Evolutionary conservation across 2,797 vertebrate species (phyloP), one percentile per base, ranked within the genome.

Genomic region (Moxostoma hubbsi): DNA sequence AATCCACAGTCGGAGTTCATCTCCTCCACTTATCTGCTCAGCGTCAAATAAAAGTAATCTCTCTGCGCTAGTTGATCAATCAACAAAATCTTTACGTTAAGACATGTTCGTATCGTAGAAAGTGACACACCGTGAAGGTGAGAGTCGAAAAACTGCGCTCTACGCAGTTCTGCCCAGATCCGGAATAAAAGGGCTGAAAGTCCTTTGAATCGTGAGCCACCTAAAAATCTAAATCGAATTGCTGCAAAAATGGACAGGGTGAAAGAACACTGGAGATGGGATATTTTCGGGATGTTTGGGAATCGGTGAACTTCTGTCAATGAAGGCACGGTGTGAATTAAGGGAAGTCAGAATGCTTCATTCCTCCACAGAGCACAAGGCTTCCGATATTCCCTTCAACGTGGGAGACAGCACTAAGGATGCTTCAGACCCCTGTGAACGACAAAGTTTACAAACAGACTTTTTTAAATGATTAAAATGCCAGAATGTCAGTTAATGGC

Each of bases 341-440:
- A 78, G 51, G 65, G 49, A 46, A 18, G 66, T 68, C 0, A 13
- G 58, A 79, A 5, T 43, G 64, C 66, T 71, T 83, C 74, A 79
- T 61, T 83, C 81, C 49, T 80, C 81, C 65, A 58, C 61, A 16
- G 54, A 58, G 36, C 36, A 4, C 36, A 36, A 36, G 46, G 77
- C 62, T 54, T 80, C 77, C n/a, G 43, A 69, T 10, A 53, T 79
- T 70, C 24, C 76, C 66, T 65, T 80, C 62, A 13, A 55, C 2
- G 50, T 24, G 50, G 63, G 47, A 73, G n/a, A 55, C n/a, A 15
- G 36, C 5, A 24, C 55, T 54, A 46, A 55, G 73, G 69, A 77
- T 67, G 50, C 54, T 53, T 53, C 64, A 77, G 36, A 77, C 58
- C 24, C 73, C 84, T 82, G 65, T 58, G 68, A 71, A 62, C 16